Evolutionary conservation across 2,888 invertebrate species (phyloP), one percentile per base, ranked within the genome.

Genomic region (Globia sparganii): DNA sequence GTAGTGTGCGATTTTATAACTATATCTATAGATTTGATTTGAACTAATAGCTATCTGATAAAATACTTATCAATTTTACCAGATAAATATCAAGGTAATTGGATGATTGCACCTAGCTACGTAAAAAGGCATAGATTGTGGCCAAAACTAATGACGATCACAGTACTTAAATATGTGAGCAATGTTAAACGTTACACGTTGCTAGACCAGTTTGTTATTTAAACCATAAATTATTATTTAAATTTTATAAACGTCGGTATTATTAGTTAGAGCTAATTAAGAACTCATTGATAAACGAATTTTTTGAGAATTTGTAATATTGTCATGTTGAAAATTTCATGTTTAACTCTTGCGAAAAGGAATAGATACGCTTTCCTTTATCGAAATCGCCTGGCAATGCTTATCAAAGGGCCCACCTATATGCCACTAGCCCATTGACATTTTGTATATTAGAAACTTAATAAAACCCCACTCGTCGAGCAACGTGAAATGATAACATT

Each of bases 21-120:
- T 46, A 59, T 8, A 70, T 58, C n/a, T 46, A 73, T 56, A 70
- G 21, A 81, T 80, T 61, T 74, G 59, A 80, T 83, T 78, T 61
- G 34, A 68, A 76, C 40, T 75, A 56, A 79, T 78, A 59, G 49
- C 18, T 64, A 65, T 61, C 28, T 66, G 81, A 81, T 80, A 81
- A 78, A 65, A 72, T 31, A 53, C 18, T 73, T 78, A 83, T 85
- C 80, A 61, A 43, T 13, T 68, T 78, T 81, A 82, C 77, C 80
- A 68, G 80, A 80, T 81, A 77, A 81, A 80, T 87, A 75, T 77
- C 79, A 78, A 80, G 79, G 79, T 67, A 62, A 34, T 9, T 61
- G 5, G 18, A 68, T 76, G 78, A 74, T 67, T 66, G 66, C 53
- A 59, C 58, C 59, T 62, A 83, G 34, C 43, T 85, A 85, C 58